Base-by-base conservation (phyloP, 2,113 vertebrate species). In the Macaca nemestrina region DNA sequence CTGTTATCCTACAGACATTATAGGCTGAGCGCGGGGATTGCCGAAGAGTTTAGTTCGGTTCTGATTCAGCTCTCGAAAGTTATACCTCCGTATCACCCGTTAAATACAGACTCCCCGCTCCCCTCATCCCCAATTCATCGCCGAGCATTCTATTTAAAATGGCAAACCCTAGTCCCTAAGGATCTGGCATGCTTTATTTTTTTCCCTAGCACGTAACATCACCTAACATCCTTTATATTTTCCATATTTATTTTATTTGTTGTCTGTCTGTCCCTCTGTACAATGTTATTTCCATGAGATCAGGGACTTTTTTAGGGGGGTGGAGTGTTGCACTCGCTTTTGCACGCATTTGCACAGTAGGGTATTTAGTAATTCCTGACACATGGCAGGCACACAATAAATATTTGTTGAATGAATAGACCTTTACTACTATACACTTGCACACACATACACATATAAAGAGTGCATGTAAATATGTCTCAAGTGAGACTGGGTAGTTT, bases 21-120 rank as follows among this genome's bases (percentile, higher is more conserved):
- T 23, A 43, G 82, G 78, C 72, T 50, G 35, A 50, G 52, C 32
- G 0, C n/a, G 64, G 73, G 81, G 48, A 5, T 40, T 64, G 73
- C 14, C 1, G 11, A 81, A 96, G 97, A 98, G 91, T 98, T 97
- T 70, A 78, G 91, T 85, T 80, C 38, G 61, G 61, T 38, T 79
- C 70, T n/a, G 35, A 55, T 55, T 61, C 27, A 55, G 85, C 48
- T 57, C 55, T 81, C 27, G 10, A 52, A 88, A 82, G 72, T 96
- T 91, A 83, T 91, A 83, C 11, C 52, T 82, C 12, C 2, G 5
- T 23, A 22, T n/a, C 23, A 2, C n/a, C 25, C 13, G 2, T 6
- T 3, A 23, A 82, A 52, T 17, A 43, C 48, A 61, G 59, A n/a
- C 38, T 50, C 55, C 10, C 38, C 10, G 40, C 9, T n/a, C 25